These are phyloP conservation scores for Acanthopagrus latus DNA, from an alignment of 2,797 vertebrate genomes.

Conservation along the genomic window DNA sequence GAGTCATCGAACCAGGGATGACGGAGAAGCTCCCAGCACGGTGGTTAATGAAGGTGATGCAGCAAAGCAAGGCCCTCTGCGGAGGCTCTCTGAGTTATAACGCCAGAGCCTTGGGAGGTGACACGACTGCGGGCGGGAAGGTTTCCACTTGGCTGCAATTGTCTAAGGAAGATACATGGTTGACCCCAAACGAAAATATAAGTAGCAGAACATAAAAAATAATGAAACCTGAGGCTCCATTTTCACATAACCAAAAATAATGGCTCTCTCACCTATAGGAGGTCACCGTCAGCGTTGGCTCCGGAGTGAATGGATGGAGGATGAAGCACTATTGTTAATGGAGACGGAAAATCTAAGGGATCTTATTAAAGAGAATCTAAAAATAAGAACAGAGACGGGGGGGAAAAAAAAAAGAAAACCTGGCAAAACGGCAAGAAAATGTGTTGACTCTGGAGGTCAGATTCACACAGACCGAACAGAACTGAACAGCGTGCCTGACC, in stretches of 20 bases:
- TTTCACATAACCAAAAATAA: conserved; percentile 62
- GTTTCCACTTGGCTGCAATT: conserved; percentile 65
- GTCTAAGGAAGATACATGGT: conserved; percentile 63
- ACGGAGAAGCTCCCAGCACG: conserved; percentile 63
- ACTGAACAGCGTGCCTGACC: not conserved
- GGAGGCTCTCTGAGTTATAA: conserved; percentile 70
- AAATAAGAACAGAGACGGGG: conserved; percentile 8
- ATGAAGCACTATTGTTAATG: conserved; percentile 3
- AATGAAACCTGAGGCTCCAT: conserved; percentile 57
- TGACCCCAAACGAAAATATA: conserved; percentile 57
- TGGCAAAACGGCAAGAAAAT: not conserved
- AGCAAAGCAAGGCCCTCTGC: conserved; percentile 62
- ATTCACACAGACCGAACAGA: conserved; percentile 2
- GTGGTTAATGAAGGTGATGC: conserved; percentile 75
- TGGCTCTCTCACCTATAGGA: conserved; percentile 42
- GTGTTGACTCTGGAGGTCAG: conserved; percentile 3
- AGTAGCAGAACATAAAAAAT: conserved; percentile 72
- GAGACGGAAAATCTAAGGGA: conserved; percentile 9
- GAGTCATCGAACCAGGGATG: conserved; percentile 65
- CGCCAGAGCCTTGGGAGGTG: conserved; percentile 62
- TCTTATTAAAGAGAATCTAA: conserved; percentile 24
- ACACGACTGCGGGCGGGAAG: conserved; percentile 50
- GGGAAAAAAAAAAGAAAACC: not conserved
- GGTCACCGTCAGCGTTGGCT: conserved; percentile 47
- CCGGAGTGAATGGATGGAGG: conserved; percentile 8